Evolutionary conservation across 2,888 invertebrate genomes (phyloP).

Genomic region (Neoascia interrupta): DNA sequence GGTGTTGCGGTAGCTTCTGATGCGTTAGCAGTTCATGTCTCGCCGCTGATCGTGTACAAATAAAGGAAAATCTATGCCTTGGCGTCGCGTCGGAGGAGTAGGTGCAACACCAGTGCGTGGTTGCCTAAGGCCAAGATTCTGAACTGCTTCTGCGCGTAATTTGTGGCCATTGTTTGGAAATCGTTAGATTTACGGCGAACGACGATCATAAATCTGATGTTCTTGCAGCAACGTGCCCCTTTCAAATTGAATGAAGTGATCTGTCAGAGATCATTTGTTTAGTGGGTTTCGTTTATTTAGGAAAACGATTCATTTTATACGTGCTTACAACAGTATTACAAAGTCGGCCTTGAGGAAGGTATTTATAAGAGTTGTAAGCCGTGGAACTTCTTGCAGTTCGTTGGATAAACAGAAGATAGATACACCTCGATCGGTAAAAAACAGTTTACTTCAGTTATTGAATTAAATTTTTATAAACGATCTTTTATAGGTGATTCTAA

Average conservation of each 20-base stretch:
- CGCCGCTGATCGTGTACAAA: conserved; percentile 27
- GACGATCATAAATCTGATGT: conserved; percentile 58
- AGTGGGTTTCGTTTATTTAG: conserved; percentile 16
- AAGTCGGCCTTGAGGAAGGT: conserved; percentile 31
- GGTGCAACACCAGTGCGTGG: conserved; percentile 6
- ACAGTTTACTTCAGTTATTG: too few species aligned
- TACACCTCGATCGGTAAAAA: too few species aligned
- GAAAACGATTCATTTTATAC: neutral
- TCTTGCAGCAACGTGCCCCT: conserved; percentile 10
- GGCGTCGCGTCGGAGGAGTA: too few species aligned
- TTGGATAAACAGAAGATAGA: too few species aligned
- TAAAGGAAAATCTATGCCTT: neutral
- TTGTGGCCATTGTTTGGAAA: conserved; percentile 13
- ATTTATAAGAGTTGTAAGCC: too few species aligned
- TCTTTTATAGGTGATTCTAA: too few species aligned
- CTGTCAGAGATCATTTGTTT: conserved; percentile 31
- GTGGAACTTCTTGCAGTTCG: too few species aligned
- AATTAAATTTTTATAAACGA: too few species aligned
- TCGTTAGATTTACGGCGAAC: conserved; percentile 47
- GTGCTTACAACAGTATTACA: conserved; percentile 12
- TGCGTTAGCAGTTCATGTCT: conserved; percentile 49
- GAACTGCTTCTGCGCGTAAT: conserved; percentile 25
- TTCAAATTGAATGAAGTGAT: conserved; percentile 41
- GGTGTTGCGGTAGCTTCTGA: conserved; percentile 9
- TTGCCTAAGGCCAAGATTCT: conserved; percentile 25